Percentiles rank a stretch among this genome's conserved stretches.
These are phyloP conservation scores for Anoplolepis gracilipes DNA, from an alignment of 1,140 invertebrate species.

Conservation along the genomic window DNA sequence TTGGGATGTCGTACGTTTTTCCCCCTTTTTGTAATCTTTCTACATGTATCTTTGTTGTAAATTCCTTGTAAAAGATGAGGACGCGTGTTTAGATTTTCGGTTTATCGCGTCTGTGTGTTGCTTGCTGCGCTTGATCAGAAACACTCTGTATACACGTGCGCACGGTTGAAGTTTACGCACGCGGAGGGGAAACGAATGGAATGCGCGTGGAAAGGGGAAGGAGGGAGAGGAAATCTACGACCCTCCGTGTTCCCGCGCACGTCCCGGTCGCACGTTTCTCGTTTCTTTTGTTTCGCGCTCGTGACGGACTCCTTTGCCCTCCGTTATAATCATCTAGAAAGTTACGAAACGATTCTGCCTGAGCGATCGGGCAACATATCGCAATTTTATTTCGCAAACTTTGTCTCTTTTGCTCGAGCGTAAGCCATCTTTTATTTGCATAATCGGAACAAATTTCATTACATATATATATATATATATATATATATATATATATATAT, in stretches of 20 bases:
- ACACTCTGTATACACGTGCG: slow-evolving; percentile 47
- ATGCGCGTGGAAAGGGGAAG: slow-evolving; percentile 53
- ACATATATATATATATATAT: not conserved
- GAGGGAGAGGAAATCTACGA: slow-evolving; percentile 53
- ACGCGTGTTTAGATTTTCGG: slow-evolving; percentile 4
- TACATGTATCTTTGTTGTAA: not conserved
- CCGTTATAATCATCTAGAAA: slow-evolving; percentile 22
- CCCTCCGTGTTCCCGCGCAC: slow-evolving; percentile 53
- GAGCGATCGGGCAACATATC: not conserved
- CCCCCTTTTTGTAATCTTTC: not conserved
- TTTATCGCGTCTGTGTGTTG: slow-evolving; percentile 26
- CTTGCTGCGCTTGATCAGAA: slow-evolving; percentile 47
- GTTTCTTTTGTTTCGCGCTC: slow-evolving; percentile 46
- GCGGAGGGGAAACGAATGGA: slow-evolving; percentile 61
- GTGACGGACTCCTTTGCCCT: not conserved
- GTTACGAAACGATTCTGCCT: not conserved
- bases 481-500: not conserved
- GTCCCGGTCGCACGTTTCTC: slow-evolving; percentile 42
- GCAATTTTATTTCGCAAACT: not conserved
- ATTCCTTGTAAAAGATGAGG: slow-evolving; percentile 5
- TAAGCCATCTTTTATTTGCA: not conserved
- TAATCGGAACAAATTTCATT: not conserved
- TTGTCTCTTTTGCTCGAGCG: not conserved
- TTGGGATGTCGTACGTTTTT: not conserved
- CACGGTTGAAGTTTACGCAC: slow-evolving; percentile 64